Evolutionary conservation across 2,888 invertebrate genomes (phyloP), one percentile per base, ranked within the genome.

Genomic region (Sussaba pulchella): DNA sequence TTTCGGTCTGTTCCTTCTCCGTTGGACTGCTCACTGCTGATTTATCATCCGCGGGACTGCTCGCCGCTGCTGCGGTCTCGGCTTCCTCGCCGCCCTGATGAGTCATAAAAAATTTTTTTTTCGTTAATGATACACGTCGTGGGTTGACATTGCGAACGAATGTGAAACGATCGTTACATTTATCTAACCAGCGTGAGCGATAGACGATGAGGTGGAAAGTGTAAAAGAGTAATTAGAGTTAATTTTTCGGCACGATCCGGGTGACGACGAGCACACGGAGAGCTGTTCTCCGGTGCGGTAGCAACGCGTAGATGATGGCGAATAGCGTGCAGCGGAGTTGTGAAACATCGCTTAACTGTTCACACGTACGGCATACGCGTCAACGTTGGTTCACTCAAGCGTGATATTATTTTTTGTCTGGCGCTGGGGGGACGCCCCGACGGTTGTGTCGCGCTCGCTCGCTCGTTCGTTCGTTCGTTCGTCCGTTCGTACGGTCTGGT

Each of bases 81-180:
- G 87, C 86, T 47, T 92, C 92, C 73, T 92, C 92, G 21, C 91
- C 91, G 75, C 91, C 90, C 92, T 92, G 85, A n/a, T 83, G 85
- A 80, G 57, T 54, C 45, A 57, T 4, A 72, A 26, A 21, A 69
- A 39, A 36, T 64, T 66, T 52, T 9, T 43, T 41, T 10, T 4
- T 61, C 21, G 41, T 4, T 41, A 54, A 9, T 24, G 26, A 10
- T 21, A 24, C 8, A 45, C 47, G 24, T 39, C 36, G 5, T 17
- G 50, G 12, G n/a, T n/a, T n/a, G n/a, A n/a, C n/a, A n/a, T n/a
- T n/a, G n/a, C n/a, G n/a, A n/a, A n/a, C n/a, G n/a, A n/a, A n/a
- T n/a, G n/a, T n/a, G 31, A 45, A 14, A 47, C 12, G 21, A 66
- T 54, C 66, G n/a, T 19, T 64, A 31, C 26, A 43, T n/a, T 2